Conservation (phyloP, 2,888 invertebrate species). For the Apotomis capreana region DNA sequence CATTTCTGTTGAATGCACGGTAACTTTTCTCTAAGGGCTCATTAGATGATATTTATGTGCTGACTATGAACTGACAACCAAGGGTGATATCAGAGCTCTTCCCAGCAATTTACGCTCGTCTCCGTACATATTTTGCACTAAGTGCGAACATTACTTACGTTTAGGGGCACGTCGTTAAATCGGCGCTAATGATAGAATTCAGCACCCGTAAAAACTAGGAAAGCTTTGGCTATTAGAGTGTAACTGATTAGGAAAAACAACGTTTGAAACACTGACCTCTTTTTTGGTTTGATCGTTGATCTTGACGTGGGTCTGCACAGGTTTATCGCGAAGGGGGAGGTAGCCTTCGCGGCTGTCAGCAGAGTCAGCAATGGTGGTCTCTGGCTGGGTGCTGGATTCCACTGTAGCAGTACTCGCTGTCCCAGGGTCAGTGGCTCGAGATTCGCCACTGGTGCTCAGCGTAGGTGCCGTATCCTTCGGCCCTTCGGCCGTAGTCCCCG, state of each 20-base stretch:
- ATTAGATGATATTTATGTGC: conserved; percentile 67
- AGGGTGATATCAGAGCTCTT: conserved; percentile 49
- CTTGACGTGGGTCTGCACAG: conserved; percentile 77
- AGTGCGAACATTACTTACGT: conserved; percentile 32
- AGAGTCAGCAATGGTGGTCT: conserved; percentile 68
- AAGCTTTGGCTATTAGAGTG: conserved; percentile 71
- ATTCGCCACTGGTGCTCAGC: conserved; percentile 66
- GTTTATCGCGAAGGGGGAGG: conserved; percentile 77
- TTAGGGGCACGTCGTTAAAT: conserved; percentile 53
- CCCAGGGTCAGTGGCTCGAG: conserved; percentile 67
- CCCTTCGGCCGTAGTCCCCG: conserved; percentile 66
- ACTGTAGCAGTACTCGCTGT: conserved; percentile 67
- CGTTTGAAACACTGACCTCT: conserved; percentile 79
- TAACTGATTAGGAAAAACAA: conserved; percentile 69
- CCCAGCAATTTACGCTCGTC: conserved; percentile 43
- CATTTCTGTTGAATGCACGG: conserved; percentile 57
- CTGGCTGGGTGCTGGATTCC: conserved; percentile 67
- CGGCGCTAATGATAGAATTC: conserved; percentile 61
- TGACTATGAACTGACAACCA: conserved; percentile 49
- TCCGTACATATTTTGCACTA: conserved; percentile 22
- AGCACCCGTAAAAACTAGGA: conserved; percentile 59
- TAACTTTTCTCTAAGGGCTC: conserved; percentile 69
- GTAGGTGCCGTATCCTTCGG: conserved; percentile 66
- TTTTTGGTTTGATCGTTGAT: conserved; percentile 82
- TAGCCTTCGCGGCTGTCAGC: conserved; percentile 80